These are phyloP conservation scores for Choreutis nemorana DNA, from an alignment of 2,888 invertebrate species.

Conservation along the genomic window DNA sequence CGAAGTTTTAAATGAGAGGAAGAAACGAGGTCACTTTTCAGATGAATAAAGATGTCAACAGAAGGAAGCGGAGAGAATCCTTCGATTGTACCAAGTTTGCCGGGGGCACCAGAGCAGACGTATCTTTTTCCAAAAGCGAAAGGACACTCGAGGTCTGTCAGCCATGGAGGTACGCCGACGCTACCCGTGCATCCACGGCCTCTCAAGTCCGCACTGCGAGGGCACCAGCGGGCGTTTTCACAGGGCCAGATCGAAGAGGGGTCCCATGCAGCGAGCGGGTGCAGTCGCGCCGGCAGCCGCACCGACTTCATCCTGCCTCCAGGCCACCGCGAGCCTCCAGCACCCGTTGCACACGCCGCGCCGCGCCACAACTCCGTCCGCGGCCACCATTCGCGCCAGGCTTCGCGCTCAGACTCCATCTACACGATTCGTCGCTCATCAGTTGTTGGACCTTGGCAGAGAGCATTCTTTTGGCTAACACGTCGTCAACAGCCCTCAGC, in stretches of 20 bases:
- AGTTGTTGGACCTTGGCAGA: constrained; percentile 76
- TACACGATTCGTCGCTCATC: constrained; percentile 83
- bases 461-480: constrained; percentile 69
- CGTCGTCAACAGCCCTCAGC: constrained; percentile 69
- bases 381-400: constrained; percentile 82
- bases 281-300: constrained; percentile 83
- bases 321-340: constrained; percentile 79
- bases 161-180: constrained; percentile 78
- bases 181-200: constrained; percentile 64
- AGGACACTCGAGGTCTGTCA: constrained; percentile 83
- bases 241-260: constrained; percentile 85
- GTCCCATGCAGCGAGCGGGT: constrained; percentile 58
- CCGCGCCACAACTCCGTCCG: constrained; percentile 55
- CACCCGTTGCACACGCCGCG: constrained; percentile 41
- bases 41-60: constrained; percentile 75
- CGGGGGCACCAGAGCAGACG: constrained; percentile 61
- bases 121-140: constrained; percentile 61
- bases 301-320: constrained; percentile 91
- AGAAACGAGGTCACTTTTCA: constrained; percentile 46
- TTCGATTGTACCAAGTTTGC: constrained; percentile 53
- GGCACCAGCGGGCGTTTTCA: constrained; percentile 86
- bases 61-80: constrained; percentile 70
- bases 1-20: constrained; percentile 55
- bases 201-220: constrained; percentile 75
- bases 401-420: constrained; percentile 88